Percentiles rank a stretch among this genome's conserved stretches.
Conservation (phyloP, 2,113 vertebrate genomes). For the Xerus inauris region DNA sequence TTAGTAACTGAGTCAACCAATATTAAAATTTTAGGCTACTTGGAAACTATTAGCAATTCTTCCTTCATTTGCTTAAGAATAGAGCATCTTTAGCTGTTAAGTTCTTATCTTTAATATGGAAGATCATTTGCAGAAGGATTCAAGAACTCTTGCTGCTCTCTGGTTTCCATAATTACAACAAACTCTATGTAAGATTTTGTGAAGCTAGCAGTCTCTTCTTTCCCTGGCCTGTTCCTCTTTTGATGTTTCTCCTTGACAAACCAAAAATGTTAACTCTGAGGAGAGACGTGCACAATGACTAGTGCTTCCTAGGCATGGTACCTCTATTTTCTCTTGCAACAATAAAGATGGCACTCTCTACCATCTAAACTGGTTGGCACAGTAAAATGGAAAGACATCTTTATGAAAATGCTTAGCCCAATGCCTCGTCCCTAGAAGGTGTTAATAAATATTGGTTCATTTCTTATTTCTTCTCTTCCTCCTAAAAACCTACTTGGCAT, state of each 20-base stretch:
- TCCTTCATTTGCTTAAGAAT: neutral
- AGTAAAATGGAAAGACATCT: neutral
- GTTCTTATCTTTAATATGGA: neutral
- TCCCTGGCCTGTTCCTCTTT: neutral
- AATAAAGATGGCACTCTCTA: neutral
- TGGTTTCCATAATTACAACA: neutral
- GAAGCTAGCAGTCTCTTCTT: neutral
- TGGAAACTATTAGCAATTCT: neutral
- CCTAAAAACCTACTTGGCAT: rapidly evolving
- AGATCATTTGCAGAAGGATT: neutral
- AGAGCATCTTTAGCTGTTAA: conserved; percentile 11
- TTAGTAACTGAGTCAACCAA: neutral
- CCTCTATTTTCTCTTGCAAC: neutral
- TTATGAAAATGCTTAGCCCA: neutral
- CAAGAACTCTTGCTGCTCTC: neutral
- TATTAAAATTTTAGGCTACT: neutral
- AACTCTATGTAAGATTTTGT: neutral
- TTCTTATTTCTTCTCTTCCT: neutral
- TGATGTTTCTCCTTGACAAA: neutral
- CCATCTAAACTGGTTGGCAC: neutral
- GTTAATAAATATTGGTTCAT: neutral
- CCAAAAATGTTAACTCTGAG: neutral
- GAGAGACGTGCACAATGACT: neutral
- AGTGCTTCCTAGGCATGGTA: neutral
- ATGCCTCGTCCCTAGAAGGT: neutral